Conservation (phyloP, 2,888 invertebrate species). For the Ornithoptera alexandrae region DNA sequence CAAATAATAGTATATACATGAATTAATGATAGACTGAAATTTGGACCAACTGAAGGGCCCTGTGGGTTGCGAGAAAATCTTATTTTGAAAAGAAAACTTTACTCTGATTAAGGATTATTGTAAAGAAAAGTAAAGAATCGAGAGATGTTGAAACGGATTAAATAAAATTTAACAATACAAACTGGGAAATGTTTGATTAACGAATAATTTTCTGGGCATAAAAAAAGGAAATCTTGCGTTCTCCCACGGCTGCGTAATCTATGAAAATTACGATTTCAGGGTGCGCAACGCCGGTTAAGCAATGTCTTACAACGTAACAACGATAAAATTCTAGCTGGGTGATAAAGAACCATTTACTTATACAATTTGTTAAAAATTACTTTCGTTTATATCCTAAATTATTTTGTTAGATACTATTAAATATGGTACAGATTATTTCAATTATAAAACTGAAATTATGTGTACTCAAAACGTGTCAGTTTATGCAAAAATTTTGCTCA, state of each 20-base stretch:
- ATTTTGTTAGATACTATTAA: neutral
- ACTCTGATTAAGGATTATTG: too few relatives aligned
- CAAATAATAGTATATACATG: too few relatives aligned
- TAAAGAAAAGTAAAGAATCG: neutral
- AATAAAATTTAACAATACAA: neutral
- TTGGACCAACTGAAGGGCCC: too few relatives aligned
- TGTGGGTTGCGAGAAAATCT: too few relatives aligned
- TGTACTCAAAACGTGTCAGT: too few relatives aligned
- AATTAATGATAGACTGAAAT: too few relatives aligned
- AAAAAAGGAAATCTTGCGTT: constrained; percentile 11
- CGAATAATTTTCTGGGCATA: constrained; percentile 1
- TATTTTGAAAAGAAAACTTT: too few relatives aligned
- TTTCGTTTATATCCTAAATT: constrained; percentile 7
- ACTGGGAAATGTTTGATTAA: neutral
- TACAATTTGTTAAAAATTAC: constrained; percentile 18
- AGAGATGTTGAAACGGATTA: neutral
- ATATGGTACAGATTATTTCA: too few relatives aligned
- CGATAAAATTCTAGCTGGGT: constrained; percentile 5
- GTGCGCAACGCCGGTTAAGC: constrained; percentile 16
- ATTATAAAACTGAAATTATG: too few relatives aligned
- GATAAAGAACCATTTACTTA: neutral
- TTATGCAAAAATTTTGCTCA: too few relatives aligned
- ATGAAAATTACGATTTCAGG: constrained; percentile 27
- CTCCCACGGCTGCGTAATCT: constrained; percentile 15
- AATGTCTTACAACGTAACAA: constrained; percentile 17